These are phyloP conservation scores for Salmo trutta DNA, from an alignment of 2,797 vertebrate genomes.

Conservation along the genomic window DNA sequence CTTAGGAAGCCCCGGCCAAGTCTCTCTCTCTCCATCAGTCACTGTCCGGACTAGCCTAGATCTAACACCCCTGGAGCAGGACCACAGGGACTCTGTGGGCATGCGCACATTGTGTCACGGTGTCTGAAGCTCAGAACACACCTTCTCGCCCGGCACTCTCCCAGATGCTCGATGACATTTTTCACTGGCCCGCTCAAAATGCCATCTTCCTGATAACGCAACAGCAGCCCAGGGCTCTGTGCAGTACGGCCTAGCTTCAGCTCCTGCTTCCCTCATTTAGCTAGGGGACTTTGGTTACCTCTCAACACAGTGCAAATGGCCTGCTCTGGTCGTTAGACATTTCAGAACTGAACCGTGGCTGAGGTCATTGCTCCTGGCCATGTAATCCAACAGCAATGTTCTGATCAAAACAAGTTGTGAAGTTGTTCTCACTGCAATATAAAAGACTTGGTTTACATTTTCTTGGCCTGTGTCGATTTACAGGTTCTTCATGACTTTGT, in stretches of 20 bases:
- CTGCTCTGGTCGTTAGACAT: conserved; percentile 46
- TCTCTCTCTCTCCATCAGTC: background rate
- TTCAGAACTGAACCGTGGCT: conserved; percentile 32
- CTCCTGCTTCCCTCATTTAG: background rate
- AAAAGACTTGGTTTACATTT: background rate
- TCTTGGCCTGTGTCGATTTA: background rate
- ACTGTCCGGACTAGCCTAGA: background rate
- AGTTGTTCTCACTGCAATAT: background rate
- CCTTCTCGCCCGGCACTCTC: conserved; percentile 18
- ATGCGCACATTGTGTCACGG: background rate
- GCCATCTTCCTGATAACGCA: conserved; percentile 48
- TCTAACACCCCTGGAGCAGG: background rate
- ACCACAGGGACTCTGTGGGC: background rate
- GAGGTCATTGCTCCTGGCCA: background rate
- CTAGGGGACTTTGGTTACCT: conserved; percentile 38
- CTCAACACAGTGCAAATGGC: conserved; percentile 49
- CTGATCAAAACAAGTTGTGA: background rate
- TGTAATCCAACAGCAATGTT: background rate
- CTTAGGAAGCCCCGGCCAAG: background rate
- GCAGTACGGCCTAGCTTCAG: background rate
- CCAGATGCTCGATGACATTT: conserved; percentile 48
- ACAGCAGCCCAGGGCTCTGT: background rate
- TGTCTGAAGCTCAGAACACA: background rate
- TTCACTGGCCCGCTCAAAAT: conserved; percentile 54
- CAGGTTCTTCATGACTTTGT: background rate